Evolutionary conservation across 2,797 vertebrate genomes (phyloP), one percentile per base, ranked within the genome.

Genomic region (Pygocentrus nattereri): DNA sequence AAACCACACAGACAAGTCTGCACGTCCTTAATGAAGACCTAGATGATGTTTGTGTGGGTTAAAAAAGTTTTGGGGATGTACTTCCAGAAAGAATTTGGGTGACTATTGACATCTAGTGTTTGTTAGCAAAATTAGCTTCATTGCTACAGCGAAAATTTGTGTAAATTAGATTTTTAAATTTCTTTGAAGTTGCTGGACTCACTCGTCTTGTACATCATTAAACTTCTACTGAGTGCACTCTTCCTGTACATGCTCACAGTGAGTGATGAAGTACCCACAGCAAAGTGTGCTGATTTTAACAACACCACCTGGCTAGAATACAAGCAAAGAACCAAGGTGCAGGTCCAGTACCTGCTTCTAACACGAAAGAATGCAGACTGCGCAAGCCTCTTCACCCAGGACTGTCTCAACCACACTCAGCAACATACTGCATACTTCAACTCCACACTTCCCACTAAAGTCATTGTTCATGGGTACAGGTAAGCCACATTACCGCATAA

Each of bases 401-500:
- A 90, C 0, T 89, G 89, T 19, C 87, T 94, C 6, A 84, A 85
- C 19, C 80, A 84, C 65, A 80, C 86, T 19, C 84, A 85, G 74
- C 80, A 82, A 13, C 84, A 87, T 73, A 85, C 84, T 0, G 61
- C 74, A 56, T 76, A 87, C 86, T 98, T 98, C 90, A 96, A 96
- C 72, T 81, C 84, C 77, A 94, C 89, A 49, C 91, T 88, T 50
- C 94, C 93, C 34, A 98, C 96, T 61, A 99, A 97, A 88, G 90
- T 99, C 85, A 93, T 99, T 82, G 91, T 99, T 85, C 98, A 99
- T 61, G 98, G 98, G 34, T 99, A 96, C 95, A 97, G 97, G 97
- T 98, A 73, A 91, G 88, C 2, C 50, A 27, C n/a, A 30, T 21
- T 41, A 18, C 1, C 23, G 25, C 30, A 23, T 23, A 52, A n/a